phyloP scores from a whole-genome alignment of 1,140 invertebrate genomes.

The Drosophila seguyi region DNA sequence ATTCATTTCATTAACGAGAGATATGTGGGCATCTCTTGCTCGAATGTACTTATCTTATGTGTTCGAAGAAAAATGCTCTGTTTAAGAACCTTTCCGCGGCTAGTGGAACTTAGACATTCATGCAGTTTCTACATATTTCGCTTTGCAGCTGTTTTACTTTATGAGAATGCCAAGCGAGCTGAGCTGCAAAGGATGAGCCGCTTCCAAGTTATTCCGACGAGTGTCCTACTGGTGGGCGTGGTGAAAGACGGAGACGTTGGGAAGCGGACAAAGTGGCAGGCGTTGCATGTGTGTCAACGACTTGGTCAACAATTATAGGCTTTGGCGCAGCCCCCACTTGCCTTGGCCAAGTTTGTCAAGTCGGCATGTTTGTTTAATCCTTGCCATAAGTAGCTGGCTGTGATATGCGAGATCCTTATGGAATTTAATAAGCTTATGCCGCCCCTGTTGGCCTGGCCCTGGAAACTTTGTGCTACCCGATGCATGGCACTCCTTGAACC shows the following conservation, averaged over 20 bases:
- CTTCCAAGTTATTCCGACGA: neutral
- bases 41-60: neutral
- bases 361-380: conserved; percentile 75
- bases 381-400: conserved; percentile 72
- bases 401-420: conserved; percentile 73
- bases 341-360: conserved; percentile 66
- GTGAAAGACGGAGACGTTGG: neutral
- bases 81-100: neutral
- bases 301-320: conserved; percentile 80
- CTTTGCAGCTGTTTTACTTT: neutral
- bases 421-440: conserved; percentile 78
- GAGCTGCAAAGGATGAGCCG: neutral
- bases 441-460: conserved; percentile 24
- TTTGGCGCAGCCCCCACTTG: conserved; percentile 53
- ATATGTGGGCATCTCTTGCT: neutral
- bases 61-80: neutral
- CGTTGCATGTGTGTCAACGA: conserved; percentile 77
- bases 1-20: neutral
- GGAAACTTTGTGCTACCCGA: conserved; percentile 6
- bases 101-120: conserved; percentile 3
- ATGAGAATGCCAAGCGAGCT: neutral
- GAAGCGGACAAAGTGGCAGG: conserved; percentile 42
- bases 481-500: neutral
- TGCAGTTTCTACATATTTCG: neutral
- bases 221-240: conserved; percentile 5